phyloP scores from a whole-genome alignment of 2,888 invertebrate species.

The Parnassius orleans region DNA sequence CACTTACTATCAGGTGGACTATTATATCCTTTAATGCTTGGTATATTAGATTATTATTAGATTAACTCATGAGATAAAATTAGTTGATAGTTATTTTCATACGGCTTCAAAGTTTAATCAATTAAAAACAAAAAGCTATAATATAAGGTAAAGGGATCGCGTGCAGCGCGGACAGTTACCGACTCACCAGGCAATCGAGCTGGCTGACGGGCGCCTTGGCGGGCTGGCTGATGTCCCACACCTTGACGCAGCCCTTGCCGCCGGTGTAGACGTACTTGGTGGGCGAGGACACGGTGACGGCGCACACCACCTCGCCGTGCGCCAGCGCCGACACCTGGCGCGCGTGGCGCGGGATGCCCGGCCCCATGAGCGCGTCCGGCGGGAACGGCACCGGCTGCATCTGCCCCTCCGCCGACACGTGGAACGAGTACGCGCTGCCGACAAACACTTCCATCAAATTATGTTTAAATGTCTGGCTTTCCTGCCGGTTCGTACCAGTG shows the following conservation, averaged over 20 bases:
- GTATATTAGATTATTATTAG: too few species aligned
- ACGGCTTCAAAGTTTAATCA: too few species aligned
- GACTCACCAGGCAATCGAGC: slow-evolving; percentile 92
- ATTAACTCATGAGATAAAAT: too few species aligned
- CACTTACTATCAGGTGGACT: too few species aligned
- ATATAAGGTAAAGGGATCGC: too few species aligned
- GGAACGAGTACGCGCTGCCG: slow-evolving; percentile 94
- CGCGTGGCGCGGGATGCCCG: slow-evolving; percentile 96
- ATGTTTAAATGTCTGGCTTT: too few species aligned
- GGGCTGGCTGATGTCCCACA: slow-evolving; percentile 97
- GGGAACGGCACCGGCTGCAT: slow-evolving; percentile 97
- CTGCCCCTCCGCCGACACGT: slow-evolving; percentile 93
- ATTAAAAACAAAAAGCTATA: too few species aligned
- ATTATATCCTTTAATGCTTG: too few species aligned
- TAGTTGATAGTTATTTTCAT: too few species aligned
- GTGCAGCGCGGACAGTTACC: slow-evolving; percentile 64
- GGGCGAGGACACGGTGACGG: slow-evolving; percentile 96
- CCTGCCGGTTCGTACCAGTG: too few species aligned
- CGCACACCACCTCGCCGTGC: slow-evolving; percentile 98
- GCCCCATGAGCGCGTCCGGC: slow-evolving; percentile 94
- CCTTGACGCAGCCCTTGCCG: slow-evolving; percentile 98
- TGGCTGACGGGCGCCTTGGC: slow-evolving; percentile 94
- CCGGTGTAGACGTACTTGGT: slow-evolving; percentile 97
- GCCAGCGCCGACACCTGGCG: slow-evolving; percentile 95
- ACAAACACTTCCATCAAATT: not conserved